Evolutionary conservation across 2,113 vertebrate species (phyloP).

Genomic region (Nothobranchius kuhntae): DNA sequence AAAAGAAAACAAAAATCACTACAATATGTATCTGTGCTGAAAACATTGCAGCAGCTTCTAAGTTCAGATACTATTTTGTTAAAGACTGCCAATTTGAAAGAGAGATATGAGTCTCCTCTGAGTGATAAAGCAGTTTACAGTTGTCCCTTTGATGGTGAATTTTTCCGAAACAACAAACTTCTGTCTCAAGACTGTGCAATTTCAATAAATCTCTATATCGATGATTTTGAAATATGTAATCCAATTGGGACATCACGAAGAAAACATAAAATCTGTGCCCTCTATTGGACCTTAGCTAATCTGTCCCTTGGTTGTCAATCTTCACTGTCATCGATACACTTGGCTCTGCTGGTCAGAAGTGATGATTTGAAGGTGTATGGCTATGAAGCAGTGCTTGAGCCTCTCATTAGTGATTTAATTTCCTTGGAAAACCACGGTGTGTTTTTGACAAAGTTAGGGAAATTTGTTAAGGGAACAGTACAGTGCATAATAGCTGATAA

Average conservation of each 20-base stretch:
- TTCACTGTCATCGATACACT: neutral
- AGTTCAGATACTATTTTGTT: neutral
- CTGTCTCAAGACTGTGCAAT: conserved; percentile 4
- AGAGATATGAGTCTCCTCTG: neutral
- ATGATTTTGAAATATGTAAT: neutral
- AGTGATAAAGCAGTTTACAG: neutral
- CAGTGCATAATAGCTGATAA: conserved; percentile 2
- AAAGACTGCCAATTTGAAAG: neutral
- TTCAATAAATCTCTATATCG: neutral
- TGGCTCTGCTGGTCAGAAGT: conserved; percentile 2
- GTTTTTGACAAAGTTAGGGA: conserved; percentile 2
- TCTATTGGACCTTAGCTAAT: conserved; percentile 7
- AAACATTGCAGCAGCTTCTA: conserved; percentile 7
- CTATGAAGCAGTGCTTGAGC: conserved; percentile 2
- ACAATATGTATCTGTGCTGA: conserved; percentile 8
- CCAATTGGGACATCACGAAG: conserved; percentile 4
- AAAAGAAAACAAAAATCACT: conserved; percentile 5
- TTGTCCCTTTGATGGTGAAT: conserved; percentile 3
- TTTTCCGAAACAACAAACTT: conserved; percentile 1
- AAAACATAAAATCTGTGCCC: neutral
- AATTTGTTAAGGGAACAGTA: neutral
- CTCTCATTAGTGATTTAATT: neutral
- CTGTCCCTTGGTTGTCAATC: conserved; percentile 2
- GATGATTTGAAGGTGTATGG: conserved; percentile 7
- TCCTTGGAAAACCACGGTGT: neutral